Evolutionary conservation across 2,797 vertebrate genomes (phyloP).

Genomic region (Acanthurus lineatus): DNA sequence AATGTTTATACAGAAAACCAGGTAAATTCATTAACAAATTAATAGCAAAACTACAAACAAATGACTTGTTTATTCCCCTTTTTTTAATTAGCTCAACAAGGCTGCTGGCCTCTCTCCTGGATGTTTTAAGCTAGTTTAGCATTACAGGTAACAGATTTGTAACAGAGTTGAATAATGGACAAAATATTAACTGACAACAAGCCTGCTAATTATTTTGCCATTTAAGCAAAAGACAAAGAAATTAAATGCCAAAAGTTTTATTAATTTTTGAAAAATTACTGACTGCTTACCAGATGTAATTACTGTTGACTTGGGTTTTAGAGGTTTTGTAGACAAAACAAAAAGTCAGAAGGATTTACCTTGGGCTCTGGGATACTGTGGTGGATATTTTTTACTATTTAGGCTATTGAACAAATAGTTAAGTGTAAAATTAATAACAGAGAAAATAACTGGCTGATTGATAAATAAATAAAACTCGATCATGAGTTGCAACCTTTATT

Average conservation of each 20-base stretch:
- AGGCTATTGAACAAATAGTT: not conserved
- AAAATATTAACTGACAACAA: not conserved
- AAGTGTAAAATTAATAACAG: not conserved
- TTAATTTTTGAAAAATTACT: too few species aligned
- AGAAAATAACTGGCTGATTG: not conserved
- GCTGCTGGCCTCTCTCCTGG: not conserved
- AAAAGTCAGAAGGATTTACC: not conserved
- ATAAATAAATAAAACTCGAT: not conserved
- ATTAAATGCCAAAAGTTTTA: not conserved
- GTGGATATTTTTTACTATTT: not conserved
- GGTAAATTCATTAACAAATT: not conserved
- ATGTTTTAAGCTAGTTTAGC: not conserved
- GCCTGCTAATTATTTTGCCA: not conserved
- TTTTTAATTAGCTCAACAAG: not conserved
- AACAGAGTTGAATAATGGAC: not conserved
- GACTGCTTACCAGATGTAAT: not conserved
- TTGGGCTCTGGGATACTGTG: not conserved
- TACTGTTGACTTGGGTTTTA: not conserved
- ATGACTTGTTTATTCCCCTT: not conserved
- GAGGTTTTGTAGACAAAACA: not conserved
- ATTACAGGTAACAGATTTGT: not conserved
- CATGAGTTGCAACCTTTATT: too few species aligned
- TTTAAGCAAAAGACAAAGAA: not conserved
- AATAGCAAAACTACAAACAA: not conserved
- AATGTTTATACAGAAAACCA: not conserved